phyloP scores from a whole-genome alignment of 2,797 vertebrate genomes.

The Mormyrus hasselquistii region DNA sequence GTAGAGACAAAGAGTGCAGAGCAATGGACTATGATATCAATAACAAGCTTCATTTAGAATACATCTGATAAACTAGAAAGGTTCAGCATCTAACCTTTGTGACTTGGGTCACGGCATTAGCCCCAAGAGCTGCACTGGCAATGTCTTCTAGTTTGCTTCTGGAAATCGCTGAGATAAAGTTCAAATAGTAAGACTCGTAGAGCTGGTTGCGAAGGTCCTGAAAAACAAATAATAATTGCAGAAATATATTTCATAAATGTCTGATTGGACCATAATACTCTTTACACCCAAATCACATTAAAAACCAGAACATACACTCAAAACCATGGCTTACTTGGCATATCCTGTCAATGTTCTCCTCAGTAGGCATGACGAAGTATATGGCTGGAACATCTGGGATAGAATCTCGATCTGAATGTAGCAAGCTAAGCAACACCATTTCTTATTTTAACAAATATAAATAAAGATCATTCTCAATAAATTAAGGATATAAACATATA shows the following conservation, averaged over 20 bases:
- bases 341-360: constrained; percentile 94
- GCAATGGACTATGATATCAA: neutral
- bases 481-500: neutral
- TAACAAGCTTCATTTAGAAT: neutral
- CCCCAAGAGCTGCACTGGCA: constrained; percentile 84
- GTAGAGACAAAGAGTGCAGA: constrained; percentile 17
- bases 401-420: constrained; percentile 90
- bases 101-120: constrained; percentile 85
- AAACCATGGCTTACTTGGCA: constrained; percentile 73
- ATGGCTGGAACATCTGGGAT: constrained; percentile 94
- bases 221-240: constrained; percentile 18
- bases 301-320: neutral
- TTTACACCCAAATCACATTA: neutral
- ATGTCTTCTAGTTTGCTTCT: constrained; percentile 96
- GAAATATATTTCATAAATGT: neutral
- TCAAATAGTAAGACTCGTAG: constrained; percentile 92
- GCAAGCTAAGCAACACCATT: constrained; percentile 58
- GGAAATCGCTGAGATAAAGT: constrained; percentile 97
- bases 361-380: constrained; percentile 95
- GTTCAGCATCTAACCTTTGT: constrained; percentile 73
- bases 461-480: neutral
- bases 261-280: neutral
- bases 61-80: neutral
- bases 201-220: constrained; percentile 93
- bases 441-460: constrained; percentile 2